A percentile compares a stretch with the other conserved stretches of the same genome.
Evolutionary conservation across 1,140 invertebrate species (phyloP).

Genomic region (Sycobia sp.): DNA sequence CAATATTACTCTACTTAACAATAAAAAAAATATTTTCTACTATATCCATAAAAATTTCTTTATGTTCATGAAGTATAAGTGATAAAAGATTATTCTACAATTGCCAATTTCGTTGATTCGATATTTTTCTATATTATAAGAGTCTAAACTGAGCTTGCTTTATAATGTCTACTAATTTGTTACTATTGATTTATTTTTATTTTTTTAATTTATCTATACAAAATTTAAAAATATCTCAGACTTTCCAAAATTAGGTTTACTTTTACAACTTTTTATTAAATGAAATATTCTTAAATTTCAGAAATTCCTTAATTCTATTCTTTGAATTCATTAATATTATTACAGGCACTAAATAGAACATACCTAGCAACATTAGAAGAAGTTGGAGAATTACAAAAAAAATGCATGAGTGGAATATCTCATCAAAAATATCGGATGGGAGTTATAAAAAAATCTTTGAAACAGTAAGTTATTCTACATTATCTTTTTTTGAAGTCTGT

Average conservation of each 20-base stretch:
- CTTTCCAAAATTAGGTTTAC: neutral
- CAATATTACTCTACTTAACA: neutral
- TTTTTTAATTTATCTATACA: too few species aligned
- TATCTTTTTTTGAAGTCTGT: neutral
- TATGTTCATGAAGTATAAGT: too few species aligned
- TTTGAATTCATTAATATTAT: conserved; percentile 36
- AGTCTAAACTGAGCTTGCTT: too few species aligned
- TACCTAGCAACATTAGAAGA: conserved; percentile 85
- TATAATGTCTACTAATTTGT: too few species aligned
- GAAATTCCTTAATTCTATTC: neutral
- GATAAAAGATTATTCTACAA: neutral
- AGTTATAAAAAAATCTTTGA: conserved; percentile 77
- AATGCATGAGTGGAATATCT: conserved; percentile 84
- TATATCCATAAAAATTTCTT: neutral
- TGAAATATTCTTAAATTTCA: neutral
- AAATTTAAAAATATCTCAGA: neutral
- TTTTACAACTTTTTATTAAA: neutral
- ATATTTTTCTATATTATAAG: too few species aligned
- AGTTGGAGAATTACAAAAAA: conserved; percentile 80
- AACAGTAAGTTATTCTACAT: conserved; percentile 70
- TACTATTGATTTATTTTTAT: too few species aligned
- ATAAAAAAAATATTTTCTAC: neutral
- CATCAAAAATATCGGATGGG: conserved; percentile 90
- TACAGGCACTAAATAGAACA: conserved; percentile 77
- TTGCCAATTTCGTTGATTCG: neutral